phyloP scores from a whole-genome alignment of 2,797 vertebrate species.

The Sebastes flavidus region DNA sequence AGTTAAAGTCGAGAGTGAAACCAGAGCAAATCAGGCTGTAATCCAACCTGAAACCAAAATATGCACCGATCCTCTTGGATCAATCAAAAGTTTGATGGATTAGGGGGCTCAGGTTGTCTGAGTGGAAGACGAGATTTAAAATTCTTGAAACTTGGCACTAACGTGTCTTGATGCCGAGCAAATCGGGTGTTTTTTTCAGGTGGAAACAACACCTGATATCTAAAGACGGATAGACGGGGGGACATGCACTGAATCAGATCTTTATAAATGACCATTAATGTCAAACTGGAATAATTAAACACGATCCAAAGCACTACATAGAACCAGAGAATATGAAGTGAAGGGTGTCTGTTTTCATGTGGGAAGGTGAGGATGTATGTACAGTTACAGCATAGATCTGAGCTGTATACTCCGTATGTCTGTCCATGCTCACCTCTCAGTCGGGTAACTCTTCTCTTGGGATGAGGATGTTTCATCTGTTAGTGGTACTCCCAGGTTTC shows the following conservation, averaged over 20 bases:
- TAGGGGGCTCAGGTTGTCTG: neutral
- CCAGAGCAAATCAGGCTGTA: neutral
- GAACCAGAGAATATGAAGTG: neutral
- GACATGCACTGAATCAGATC: neutral
- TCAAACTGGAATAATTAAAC: neutral
- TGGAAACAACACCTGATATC: too few species aligned
- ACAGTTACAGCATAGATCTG: neutral
- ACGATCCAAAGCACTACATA: neutral
- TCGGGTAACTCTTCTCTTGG: neutral
- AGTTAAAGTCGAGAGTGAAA: neutral
- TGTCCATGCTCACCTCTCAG: slow-evolving; percentile 53
- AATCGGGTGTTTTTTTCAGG: neutral
- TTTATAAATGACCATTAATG: neutral
- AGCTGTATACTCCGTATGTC: neutral
- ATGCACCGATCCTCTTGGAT: too few species aligned
- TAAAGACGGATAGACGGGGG: neutral
- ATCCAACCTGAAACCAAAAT: neutral
- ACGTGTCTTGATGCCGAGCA: neutral
- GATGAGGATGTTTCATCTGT: slow-evolving; percentile 9
- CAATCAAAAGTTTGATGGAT: too few species aligned
- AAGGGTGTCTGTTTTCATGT: neutral
- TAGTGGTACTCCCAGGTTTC: slow-evolving; percentile 62
- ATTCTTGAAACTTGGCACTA: too few species aligned
- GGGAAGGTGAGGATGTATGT: neutral
- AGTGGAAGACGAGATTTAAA: too few species aligned